A percentile compares a stretch with the other conserved stretches of the same genome.
phyloP scores from a whole-genome alignment of 2,888 invertebrate genomes.

The Rutpela maculata region DNA sequence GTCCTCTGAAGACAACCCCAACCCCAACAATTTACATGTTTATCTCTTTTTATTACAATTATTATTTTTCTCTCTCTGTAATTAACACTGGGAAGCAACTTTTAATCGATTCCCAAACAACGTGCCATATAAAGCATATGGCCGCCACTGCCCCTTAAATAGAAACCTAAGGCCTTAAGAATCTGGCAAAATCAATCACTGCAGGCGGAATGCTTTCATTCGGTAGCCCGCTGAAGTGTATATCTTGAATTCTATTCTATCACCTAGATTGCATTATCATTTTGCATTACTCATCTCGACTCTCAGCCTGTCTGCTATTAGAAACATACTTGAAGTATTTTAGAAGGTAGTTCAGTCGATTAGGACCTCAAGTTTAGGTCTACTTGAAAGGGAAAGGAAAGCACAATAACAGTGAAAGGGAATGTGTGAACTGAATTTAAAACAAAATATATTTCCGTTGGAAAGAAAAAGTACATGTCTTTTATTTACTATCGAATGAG shows the following conservation, averaged over 20 bases:
- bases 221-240: conserved; percentile 45
- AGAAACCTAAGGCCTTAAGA: conserved; percentile 33
- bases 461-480: no score
- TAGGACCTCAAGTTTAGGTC: not conserved
- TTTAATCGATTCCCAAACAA: no score
- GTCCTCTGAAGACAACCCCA: no score
- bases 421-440: no score
- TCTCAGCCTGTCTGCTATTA: conserved; percentile 36
- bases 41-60: no score
- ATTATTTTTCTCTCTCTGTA: no score
- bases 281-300: conserved; percentile 56
- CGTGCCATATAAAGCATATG: no score
- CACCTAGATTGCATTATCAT: conserved; percentile 63
- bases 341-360: conserved; percentile 12
- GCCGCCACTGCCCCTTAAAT: not conserved
- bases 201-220: conserved; percentile 48
- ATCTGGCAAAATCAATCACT: conserved; percentile 56
- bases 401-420: not conserved
- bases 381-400: not conserved
- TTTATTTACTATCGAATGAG: no score
- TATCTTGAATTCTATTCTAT: conserved; percentile 56
- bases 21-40: no score
- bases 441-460: no score
- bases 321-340: conserved; percentile 48
- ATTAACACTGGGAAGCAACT: no score